Percentiles rank a stretch among this genome's conserved stretches.
phyloP scores from a whole-genome alignment of 1,140 invertebrate species.

The Saxidomus purpurata region DNA sequence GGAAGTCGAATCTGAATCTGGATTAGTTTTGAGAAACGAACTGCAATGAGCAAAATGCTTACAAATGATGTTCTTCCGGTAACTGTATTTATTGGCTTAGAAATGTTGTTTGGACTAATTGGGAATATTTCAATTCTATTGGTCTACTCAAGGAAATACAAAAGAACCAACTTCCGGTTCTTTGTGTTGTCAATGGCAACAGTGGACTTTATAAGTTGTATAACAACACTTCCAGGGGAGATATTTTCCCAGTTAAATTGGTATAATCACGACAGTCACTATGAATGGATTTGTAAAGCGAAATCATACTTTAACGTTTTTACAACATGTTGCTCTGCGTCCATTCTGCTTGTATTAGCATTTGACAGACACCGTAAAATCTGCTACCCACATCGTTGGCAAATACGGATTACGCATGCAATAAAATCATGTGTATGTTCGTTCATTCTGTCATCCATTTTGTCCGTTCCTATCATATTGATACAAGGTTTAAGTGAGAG shows the following conservation, averaged over 20 bases:
- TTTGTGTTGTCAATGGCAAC: conserved; percentile 71
- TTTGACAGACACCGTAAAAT: conserved; percentile 74
- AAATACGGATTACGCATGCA: conserved; percentile 49
- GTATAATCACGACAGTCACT: not conserved
- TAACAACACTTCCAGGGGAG: conserved; percentile 74
- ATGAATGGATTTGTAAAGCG: conserved; percentile 65
- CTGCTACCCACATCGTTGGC: conserved; percentile 65
- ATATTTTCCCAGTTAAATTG: conserved; percentile 53
- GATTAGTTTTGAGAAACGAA: too few species aligned
- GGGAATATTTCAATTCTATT: conserved; percentile 71
- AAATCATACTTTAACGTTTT: conserved; percentile 70
- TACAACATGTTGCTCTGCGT: conserved; percentile 68
- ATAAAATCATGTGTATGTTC: not conserved
- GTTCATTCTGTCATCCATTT: not conserved
- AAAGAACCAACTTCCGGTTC: conserved; percentile 62
- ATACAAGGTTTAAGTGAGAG: conserved; percentile 41
- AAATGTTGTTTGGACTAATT: conserved; percentile 63
- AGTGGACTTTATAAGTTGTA: conserved; percentile 71
- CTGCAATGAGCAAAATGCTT: too few species aligned
- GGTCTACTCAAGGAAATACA: conserved; percentile 64
- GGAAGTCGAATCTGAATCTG: too few species aligned
- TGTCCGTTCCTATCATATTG: conserved; percentile 21
- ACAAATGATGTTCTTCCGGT: conserved; percentile 49
- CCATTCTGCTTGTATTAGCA: conserved; percentile 69
- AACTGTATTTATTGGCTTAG: conserved; percentile 53